A percentile compares a stretch with the other conserved stretches of the same genome.
These are phyloP conservation scores for Dicyrtoma fusca DNA, from an alignment of 2,888 invertebrate species.

Conservation along the genomic window DNA sequence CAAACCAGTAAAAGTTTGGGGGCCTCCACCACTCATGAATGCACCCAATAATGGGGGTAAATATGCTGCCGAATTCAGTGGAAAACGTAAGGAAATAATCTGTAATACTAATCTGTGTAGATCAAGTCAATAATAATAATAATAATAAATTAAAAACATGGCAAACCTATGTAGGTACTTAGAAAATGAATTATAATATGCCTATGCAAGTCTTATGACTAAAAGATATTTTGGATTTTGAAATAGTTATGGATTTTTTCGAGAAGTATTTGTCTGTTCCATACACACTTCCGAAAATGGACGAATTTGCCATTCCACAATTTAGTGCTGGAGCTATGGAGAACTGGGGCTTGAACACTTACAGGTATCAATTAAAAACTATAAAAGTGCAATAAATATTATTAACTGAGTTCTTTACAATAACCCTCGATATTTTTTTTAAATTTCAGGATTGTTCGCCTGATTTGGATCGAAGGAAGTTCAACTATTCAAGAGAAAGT, in stretches of 20 bases:
- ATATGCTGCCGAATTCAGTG: conserved; percentile 44
- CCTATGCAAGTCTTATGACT: too few species aligned
- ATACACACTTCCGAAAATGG: conserved; percentile 52
- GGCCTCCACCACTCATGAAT: conserved; percentile 48
- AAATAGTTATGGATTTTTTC: conserved; percentile 24
- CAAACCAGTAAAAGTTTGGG: conserved; percentile 47
- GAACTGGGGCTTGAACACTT: conserved; percentile 52
- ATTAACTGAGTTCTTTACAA: too few species aligned
- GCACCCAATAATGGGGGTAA: conserved; percentile 32
- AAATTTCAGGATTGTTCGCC: conserved; percentile 26
- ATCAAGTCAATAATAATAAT: too few species aligned
- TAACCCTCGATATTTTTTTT: too few species aligned
- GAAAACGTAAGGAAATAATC: conserved; percentile 33
- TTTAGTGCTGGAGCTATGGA: conserved; percentile 44
- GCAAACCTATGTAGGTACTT: too few species aligned
- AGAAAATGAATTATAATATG: too few species aligned
- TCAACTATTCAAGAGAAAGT: conserved; percentile 43
- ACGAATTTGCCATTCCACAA: conserved; percentile 45
- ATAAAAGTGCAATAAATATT: too few species aligned
- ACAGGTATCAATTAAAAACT: too few species aligned
- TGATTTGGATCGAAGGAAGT: conserved; percentile 40
- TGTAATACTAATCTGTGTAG: too few species aligned
- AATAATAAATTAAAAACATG: too few species aligned
- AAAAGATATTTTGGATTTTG: too few species aligned
- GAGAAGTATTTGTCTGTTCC: conserved; percentile 44